Base-by-base conservation (phyloP, 2,797 vertebrate genomes). In the Phrynocephalus vlangalii region DNA sequence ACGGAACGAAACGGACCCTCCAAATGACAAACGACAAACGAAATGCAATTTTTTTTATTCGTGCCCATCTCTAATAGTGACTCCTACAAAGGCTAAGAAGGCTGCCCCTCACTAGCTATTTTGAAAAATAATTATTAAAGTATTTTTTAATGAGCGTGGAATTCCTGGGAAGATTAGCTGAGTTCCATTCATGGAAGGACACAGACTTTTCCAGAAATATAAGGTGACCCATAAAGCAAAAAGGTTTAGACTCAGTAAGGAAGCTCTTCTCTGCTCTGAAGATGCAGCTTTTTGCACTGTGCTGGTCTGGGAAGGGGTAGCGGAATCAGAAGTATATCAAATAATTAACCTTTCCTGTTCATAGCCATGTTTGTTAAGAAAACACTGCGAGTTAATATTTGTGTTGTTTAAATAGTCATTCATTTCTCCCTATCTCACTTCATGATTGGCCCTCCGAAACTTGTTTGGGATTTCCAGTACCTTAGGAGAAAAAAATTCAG, bases 331-430 rank as follows among this genome's bases (percentile, higher is more conserved):
- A 86, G 67, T 10, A 11, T 71, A 86, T 82, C 66, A 86, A 89
- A 85, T 86, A 89, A 86, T 77, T 78, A 86, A 81, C 63, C n/a
- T 89, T 86, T 82, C 73, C 84, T 26, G 22, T 82, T 89, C 82
- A 72, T 89, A 73, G 83, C 84, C 63, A 9, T 71, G 79, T 86
- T 89, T 78, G 75, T 77, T 50, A 82, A 86, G 79, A 82, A 86
- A 86, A 89, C 38, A n/a, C 67, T 50, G 79, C 13, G 26, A 82
- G 88, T 89, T 86, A 85, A 89, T 89, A 89, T 89, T 82, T 85
- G 73, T 71, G 33, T 79, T 79, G 73, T 63, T 82, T 78, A 81
- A 90, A 87, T 87, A 87, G 76, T 81, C 82, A 71, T 84, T 79
- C 85, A 67, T 89, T 79, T 56, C 70, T 26, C 60, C 60, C 48